Percentiles rank a stretch among this genome's conserved stretches.
Evolutionary conservation across 2,888 invertebrate genomes (phyloP).

Genomic region (Candidula unifasciata): DNA sequence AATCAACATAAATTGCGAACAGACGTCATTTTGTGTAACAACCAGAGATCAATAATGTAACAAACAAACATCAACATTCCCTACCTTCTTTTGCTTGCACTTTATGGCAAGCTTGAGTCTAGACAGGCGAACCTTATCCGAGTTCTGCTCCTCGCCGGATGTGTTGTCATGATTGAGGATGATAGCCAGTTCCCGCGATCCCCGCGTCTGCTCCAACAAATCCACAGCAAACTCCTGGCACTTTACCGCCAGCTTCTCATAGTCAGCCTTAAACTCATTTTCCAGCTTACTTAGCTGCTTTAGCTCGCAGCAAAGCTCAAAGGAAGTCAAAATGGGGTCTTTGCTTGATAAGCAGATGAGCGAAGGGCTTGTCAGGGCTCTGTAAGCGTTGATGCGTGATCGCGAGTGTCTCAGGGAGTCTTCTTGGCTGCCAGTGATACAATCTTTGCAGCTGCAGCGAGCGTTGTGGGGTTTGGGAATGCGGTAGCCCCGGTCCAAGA

Average conservation of each 20-base stretch:
- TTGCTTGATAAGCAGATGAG: slow-evolving; percentile 97
- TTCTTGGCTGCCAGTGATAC: slow-evolving; percentile 92
- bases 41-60: background rate
- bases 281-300: slow-evolving; percentile 95
- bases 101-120: slow-evolving; percentile 97
- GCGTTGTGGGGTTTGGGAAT: slow-evolving; percentile 82
- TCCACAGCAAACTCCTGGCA: slow-evolving; percentile 96
- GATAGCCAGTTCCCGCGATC: slow-evolving; percentile 96
- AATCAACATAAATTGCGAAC: background rate
- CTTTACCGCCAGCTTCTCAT: slow-evolving; percentile 79
- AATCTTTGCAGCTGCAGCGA: slow-evolving; percentile 95
- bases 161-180: slow-evolving; percentile 94
- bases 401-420: slow-evolving; percentile 96
- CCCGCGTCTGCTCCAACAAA: slow-evolving; percentile 95
- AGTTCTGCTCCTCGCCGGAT: slow-evolving; percentile 81
- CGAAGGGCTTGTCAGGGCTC: slow-evolving; percentile 96
- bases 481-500: slow-evolving; percentile 94
- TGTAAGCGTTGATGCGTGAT: slow-evolving; percentile 97
- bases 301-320: slow-evolving; percentile 98
- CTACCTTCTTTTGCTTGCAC: slow-evolving; percentile 96
- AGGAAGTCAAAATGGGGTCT: slow-evolving; percentile 98
- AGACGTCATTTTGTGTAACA: background rate
- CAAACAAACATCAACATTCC: slow-evolving; percentile 50
- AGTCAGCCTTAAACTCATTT: slow-evolving; percentile 97
- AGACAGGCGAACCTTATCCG: slow-evolving; percentile 90